Conservation (phyloP, 2,113 vertebrate species). For the Dasyornis broadbenti region DNA sequence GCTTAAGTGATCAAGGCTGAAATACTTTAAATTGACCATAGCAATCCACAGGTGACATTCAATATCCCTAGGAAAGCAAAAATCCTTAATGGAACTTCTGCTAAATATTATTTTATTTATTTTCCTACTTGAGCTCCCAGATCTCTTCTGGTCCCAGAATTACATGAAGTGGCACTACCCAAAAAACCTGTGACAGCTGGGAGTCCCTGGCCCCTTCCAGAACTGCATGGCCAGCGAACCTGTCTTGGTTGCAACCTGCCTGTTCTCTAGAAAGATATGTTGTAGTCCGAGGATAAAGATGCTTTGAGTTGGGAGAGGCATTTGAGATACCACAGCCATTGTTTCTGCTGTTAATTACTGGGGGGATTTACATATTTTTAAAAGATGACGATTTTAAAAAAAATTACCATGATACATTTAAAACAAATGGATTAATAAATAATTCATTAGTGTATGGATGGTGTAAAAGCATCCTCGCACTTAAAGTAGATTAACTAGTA, state of each 20-base stretch:
- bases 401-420: neutral
- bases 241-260: neutral
- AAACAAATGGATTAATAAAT: neutral
- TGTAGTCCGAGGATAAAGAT: neutral
- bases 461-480: neutral
- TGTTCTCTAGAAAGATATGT: neutral
- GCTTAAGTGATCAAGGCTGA: neutral
- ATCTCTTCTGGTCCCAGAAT: neutral
- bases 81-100: neutral
- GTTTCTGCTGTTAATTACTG: neutral
- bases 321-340: neutral
- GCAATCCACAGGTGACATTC: neutral
- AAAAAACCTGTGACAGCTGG: neutral
- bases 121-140: neutral
- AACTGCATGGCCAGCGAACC: neutral
- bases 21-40: neutral
- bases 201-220: neutral
- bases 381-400: neutral
- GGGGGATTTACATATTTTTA: neutral
- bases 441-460: neutral
- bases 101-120: neutral
- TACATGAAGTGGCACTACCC: fast-evolving
- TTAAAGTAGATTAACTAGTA: neutral
- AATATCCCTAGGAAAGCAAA: neutral
- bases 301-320: neutral